phyloP scores from a whole-genome alignment of 2,797 vertebrate genomes.

The Peromyscus attwateri region DNA sequence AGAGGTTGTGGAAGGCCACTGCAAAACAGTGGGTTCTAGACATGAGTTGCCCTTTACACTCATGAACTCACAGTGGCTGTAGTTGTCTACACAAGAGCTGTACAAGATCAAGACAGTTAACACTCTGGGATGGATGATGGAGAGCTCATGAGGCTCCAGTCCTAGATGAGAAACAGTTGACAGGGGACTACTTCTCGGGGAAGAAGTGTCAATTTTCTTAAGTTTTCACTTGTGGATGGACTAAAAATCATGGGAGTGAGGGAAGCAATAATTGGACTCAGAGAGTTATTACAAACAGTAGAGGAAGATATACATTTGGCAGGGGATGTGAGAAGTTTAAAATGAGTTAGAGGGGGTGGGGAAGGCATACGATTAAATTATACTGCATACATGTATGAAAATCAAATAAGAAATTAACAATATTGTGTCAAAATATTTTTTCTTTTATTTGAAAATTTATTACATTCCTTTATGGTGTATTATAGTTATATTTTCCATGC shows the following conservation, averaged over 20 bases:
- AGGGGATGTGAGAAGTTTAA: not conserved
- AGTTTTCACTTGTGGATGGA: not conserved
- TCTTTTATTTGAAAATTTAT: not conserved
- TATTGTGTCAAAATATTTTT: not conserved
- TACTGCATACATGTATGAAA: not conserved
- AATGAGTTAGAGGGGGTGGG: rapidly evolving
- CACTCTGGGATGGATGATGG: no score
- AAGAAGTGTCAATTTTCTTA: not conserved
- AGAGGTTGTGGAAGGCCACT: not conserved
- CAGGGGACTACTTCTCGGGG: rapidly evolving
- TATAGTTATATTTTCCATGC: not conserved
- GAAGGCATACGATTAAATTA: no score
- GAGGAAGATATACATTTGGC: not conserved
- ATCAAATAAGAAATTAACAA: no score
- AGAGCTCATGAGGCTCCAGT: not conserved
- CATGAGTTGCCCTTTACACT: no score
- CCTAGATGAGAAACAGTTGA: not conserved
- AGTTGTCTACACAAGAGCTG: not conserved
- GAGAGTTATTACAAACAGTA: not conserved
- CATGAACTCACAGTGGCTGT: not conserved
- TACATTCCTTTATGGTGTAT: not conserved
- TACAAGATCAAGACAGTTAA: not conserved
- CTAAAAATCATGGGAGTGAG: not conserved
- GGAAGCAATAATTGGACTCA: not conserved
- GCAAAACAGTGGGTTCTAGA: no score